These are phyloP conservation scores for Tapirus indicus DNA, from an alignment of 2,797 vertebrate genomes.

Conservation along the genomic window DNA sequence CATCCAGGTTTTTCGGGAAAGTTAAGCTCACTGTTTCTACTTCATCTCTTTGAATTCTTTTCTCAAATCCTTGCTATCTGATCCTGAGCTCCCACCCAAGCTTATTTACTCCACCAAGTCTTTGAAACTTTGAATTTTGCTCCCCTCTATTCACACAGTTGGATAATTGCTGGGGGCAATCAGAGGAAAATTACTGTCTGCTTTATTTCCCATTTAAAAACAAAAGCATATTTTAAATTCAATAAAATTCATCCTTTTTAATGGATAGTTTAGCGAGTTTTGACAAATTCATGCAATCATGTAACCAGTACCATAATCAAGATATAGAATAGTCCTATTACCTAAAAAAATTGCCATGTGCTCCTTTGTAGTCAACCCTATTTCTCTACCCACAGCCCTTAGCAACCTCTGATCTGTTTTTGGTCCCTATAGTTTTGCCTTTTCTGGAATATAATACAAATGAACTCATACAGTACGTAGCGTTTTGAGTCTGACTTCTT, in stretches of 20 bases:
- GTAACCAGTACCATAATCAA: not conserved
- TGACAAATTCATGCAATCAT: not conserved
- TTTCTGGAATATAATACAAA: not conserved
- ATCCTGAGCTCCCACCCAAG: not conserved
- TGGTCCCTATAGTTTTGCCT: not conserved
- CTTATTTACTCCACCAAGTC: not conserved
- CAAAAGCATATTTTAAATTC: not conserved
- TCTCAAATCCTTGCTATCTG: not conserved
- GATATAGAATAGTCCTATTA: not conserved
- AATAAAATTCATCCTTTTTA: not conserved
- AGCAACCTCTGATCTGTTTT: not conserved
- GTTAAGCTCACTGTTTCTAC: not conserved
- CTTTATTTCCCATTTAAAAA: conserved; percentile 44
- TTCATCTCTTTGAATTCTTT: not conserved
- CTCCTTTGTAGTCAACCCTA: not conserved
- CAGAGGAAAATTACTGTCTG: not conserved
- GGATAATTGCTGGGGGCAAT: not conserved
- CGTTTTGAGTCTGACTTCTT: conserved; percentile 4
- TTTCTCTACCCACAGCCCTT: not conserved
- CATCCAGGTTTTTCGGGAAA: not conserved
- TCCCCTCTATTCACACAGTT: not conserved
- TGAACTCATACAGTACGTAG: not conserved
- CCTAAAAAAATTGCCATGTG: not conserved
- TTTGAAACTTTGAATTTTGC: conserved; percentile 1
- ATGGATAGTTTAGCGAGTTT: not conserved